A percentile compares a stretch with the other conserved stretches of the same genome.
phyloP scores from a whole-genome alignment of 2,113 vertebrate species.

The Lepus americanus region DNA sequence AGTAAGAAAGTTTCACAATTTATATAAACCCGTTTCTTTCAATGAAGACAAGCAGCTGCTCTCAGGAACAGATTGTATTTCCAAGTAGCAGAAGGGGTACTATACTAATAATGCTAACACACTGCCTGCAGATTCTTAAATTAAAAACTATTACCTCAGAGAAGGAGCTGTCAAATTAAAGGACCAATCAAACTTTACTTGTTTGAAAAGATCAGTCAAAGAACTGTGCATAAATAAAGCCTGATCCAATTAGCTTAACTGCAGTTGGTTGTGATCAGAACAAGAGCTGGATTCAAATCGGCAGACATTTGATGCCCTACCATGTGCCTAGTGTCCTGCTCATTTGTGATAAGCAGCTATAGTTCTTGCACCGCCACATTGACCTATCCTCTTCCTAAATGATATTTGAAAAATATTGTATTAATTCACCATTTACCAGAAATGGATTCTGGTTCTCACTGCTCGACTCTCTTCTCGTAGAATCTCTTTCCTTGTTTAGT shows the following conservation, averaged over 20 bases:
- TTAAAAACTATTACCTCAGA: constrained; percentile 9
- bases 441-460: neutral
- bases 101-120: neutral
- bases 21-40: neutral
- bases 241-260: neutral
- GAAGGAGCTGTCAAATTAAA: neutral
- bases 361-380: neutral
- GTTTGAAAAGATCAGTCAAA: neutral
- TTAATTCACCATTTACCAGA: neutral
- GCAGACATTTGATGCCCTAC: neutral
- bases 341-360: neutral
- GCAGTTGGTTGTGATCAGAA: neutral
- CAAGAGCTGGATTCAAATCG: neutral
- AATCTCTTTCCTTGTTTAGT: neutral
- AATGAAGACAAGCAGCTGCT: constrained; percentile 17
- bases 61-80: constrained; percentile 14
- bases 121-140: neutral
- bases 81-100: neutral
- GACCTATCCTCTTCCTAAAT: neutral
- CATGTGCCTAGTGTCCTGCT: neutral
- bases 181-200: neutral
- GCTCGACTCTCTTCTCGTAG: neutral
- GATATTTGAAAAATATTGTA: neutral
- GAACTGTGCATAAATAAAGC: neutral
- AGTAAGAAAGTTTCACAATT: constrained; percentile 46